Percentiles rank a stretch among this genome's conserved stretches.
phyloP scores from a whole-genome alignment of 2,113 vertebrate species.

The Paradoxurus hermaphroditus region DNA sequence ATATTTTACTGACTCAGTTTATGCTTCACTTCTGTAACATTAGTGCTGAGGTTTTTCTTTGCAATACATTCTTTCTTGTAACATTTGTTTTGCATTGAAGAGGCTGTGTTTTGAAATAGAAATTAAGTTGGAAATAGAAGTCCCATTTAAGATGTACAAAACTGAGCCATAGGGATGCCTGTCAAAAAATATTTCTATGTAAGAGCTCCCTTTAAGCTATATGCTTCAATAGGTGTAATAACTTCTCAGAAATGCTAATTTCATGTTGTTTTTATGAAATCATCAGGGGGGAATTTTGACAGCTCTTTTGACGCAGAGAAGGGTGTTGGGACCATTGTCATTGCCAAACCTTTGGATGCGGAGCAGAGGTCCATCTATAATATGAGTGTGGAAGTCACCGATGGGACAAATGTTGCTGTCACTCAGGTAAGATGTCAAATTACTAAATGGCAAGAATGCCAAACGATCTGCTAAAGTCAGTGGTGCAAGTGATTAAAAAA shows the following conservation, averaged over 20 bases:
- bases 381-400: constrained; percentile 95
- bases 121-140: constrained; percentile 74
- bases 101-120: constrained; percentile 78
- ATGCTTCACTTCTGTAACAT: constrained; percentile 51
- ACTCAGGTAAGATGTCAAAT: constrained; percentile 88
- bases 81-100: constrained; percentile 70
- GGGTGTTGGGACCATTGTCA: constrained; percentile 94
- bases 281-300: constrained; percentile 93
- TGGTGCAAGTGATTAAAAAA: neutral
- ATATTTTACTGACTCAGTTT: constrained; percentile 67
- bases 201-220: constrained; percentile 45
- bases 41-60: constrained; percentile 66
- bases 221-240: neutral
- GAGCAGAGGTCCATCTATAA: constrained; percentile 95
- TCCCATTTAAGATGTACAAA: constrained; percentile 41
- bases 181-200: constrained; percentile 33
- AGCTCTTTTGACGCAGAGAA: constrained; percentile 94
- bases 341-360: constrained; percentile 94
- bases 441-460: neutral
- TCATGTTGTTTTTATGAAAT: constrained; percentile 82
- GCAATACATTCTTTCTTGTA: constrained; percentile 68
- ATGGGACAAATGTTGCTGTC: constrained; percentile 91
- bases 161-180: constrained; percentile 60
- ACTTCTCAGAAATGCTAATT: constrained; percentile 76
- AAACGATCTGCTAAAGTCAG: neutral